Evolutionary conservation across 2,888 invertebrate species (phyloP).

Genomic region (Meteorus cinctellus): DNA sequence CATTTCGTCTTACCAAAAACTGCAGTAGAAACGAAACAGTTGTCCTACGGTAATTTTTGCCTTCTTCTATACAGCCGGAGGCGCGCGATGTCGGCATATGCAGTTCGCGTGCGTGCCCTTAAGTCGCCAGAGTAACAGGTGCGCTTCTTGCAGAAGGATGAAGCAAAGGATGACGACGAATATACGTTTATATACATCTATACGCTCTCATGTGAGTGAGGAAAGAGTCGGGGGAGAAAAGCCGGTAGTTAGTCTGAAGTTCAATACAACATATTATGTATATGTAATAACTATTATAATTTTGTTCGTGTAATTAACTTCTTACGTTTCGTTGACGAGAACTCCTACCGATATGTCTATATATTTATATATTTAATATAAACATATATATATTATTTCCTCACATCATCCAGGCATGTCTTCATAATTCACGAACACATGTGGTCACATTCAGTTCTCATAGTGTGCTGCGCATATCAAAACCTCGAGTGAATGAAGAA

Average conservation of each 20-base stretch:
- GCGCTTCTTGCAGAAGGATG: constrained; percentile 49
- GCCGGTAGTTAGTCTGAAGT: constrained; percentile 66
- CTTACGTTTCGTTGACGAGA: constrained; percentile 13
- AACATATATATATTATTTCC: background rate
- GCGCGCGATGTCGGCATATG: constrained; percentile 62
- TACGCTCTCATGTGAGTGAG: background rate
- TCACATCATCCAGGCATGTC: constrained; percentile 14
- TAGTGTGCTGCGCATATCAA: background rate
- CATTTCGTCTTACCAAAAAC: background rate
- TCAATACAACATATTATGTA: constrained; percentile 32
- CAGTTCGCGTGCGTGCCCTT: constrained; percentile 67
- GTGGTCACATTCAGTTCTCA: constrained; percentile 11
- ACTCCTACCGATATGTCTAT: background rate
- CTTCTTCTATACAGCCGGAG: constrained; percentile 19
- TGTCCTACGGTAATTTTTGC: constrained; percentile 47
- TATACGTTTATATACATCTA: background rate
- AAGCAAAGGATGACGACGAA: constrained; percentile 34
- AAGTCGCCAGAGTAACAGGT: constrained; percentile 67
- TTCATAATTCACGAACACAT: constrained; percentile 23
- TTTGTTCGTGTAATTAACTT: constrained; percentile 27
- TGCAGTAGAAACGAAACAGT: constrained; percentile 39
- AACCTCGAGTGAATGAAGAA: background rate
- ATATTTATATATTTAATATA: background rate
- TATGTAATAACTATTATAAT: constrained; percentile 31
- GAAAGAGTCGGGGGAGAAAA: constrained; percentile 60